Evolutionary conservation across 1,140 invertebrate genomes (phyloP).

Genomic region (Dendrolimus kikuchii): DNA sequence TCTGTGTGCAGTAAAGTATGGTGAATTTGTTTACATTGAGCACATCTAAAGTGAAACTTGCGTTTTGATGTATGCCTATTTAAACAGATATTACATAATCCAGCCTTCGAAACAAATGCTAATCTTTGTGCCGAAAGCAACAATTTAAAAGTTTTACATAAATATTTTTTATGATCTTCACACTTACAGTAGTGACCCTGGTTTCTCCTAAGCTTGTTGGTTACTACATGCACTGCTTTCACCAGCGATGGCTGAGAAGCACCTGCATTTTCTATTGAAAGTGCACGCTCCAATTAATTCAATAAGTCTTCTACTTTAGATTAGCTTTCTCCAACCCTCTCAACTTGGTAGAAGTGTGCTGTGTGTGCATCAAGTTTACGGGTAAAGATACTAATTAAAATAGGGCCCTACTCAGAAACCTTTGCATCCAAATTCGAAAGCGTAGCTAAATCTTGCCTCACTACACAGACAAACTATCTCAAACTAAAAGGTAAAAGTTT

Average conservation of each 20-base stretch:
- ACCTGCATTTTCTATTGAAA: constrained; percentile 9
- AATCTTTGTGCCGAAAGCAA: constrained; percentile 1
- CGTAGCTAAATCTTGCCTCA: constrained; percentile 7
- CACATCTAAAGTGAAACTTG: constrained; percentile 17
- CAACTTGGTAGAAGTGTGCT: constrained; percentile 7
- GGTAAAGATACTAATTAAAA: constrained; percentile 9
- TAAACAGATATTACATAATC: constrained; percentile 11
- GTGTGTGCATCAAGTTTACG: constrained; percentile 11
- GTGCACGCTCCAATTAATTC: constrained; percentile 6
- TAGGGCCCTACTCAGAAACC: constrained; percentile 6
- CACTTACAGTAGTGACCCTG: constrained; percentile 15
- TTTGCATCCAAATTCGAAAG: constrained; percentile 8
- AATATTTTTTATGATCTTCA: constrained; percentile 10
- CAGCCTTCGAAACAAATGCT: constrained; percentile 6
- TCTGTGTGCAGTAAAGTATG: constrained; percentile 13
- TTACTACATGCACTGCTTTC: neutral
- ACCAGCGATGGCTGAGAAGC: neutral
- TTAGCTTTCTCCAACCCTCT: constrained; percentile 1
- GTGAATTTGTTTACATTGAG: constrained; percentile 12
- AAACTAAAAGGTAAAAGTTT: constrained; percentile 6
- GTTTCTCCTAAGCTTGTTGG: neutral
- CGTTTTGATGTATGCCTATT: constrained; percentile 13
- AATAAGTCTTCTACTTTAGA: constrained; percentile 9
- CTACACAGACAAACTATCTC: constrained; percentile 9
- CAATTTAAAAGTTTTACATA: constrained; percentile 10